These are phyloP conservation scores for Salarias fasciatus DNA, from an alignment of 2,797 vertebrate species.

Conservation along the genomic window DNA sequence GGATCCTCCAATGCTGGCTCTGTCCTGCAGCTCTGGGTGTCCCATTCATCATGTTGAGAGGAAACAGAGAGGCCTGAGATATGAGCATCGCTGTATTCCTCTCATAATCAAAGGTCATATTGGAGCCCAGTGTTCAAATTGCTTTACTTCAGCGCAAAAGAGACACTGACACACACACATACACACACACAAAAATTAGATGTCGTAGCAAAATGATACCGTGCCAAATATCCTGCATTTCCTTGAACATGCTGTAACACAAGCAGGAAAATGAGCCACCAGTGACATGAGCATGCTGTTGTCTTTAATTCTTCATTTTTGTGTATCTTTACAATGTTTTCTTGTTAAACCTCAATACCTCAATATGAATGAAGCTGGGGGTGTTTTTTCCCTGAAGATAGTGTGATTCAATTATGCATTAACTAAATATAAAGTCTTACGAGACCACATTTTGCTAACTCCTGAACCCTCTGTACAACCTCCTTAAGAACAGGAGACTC, in stretches of 20 bases:
- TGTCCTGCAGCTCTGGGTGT: constrained; percentile 73
- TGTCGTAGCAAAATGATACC: constrained; percentile 42
- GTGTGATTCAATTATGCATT: constrained; percentile 11
- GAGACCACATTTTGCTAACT: constrained; percentile 19
- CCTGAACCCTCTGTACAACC: constrained; percentile 19
- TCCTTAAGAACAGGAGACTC: constrained; percentile 46
- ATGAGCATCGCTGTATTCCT: constrained; percentile 71
- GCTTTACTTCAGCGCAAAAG: constrained; percentile 77
- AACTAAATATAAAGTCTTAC: constrained; percentile 19
- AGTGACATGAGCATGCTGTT: constrained; percentile 9
- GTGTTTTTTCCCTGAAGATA: not conserved
- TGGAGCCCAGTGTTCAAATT: constrained; percentile 76
- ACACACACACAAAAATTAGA: constrained; percentile 39
- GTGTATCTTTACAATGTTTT: not conserved
- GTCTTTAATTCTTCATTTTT: constrained; percentile 15
- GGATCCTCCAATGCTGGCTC: constrained; percentile 76
- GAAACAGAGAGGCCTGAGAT: constrained; percentile 70
- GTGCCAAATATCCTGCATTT: constrained; percentile 41
- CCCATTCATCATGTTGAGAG: constrained; percentile 82
- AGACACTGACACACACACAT: constrained; percentile 11
- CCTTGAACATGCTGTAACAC: constrained; percentile 22
- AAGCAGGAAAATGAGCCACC: constrained; percentile 13
- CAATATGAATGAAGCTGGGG: too few relatives aligned
- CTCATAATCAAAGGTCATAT: constrained; percentile 83
- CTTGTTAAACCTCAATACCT: too few relatives aligned